Conservation (phyloP, 2,797 vertebrate species). For the Oceanodroma leucorhoa region DNA sequence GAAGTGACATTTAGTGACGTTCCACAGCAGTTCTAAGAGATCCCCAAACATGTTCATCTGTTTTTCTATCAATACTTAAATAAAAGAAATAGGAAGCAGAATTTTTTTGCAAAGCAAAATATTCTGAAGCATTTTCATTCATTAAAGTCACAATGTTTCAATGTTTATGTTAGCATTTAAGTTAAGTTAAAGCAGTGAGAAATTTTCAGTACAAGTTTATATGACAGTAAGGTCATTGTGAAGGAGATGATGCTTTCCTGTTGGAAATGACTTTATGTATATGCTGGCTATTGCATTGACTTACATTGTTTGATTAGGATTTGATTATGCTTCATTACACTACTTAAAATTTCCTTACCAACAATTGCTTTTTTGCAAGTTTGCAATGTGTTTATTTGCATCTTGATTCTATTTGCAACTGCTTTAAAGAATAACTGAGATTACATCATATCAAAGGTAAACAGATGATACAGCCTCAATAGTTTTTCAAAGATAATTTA, state of each 20-base stretch:
- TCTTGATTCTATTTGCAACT: background rate
- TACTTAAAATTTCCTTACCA: background rate
- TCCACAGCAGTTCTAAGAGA: background rate
- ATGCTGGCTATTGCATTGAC: background rate
- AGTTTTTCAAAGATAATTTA: background rate
- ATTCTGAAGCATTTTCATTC: background rate
- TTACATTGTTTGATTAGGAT: background rate
- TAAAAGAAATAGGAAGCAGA: background rate
- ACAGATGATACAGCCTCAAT: background rate
- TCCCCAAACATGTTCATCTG: background rate
- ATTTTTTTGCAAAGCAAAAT: background rate
- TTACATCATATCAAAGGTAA: background rate
- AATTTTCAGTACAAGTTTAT: background rate
- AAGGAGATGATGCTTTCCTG: background rate
- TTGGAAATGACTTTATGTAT: background rate
- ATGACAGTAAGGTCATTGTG: background rate
- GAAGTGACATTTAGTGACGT: background rate
- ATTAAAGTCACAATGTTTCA: background rate
- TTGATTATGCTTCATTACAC: conserved; percentile 8
- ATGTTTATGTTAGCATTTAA: background rate
- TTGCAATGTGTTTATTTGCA: background rate
- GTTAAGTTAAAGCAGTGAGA: background rate
- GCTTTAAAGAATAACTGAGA: background rate
- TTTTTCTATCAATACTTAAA: background rate
- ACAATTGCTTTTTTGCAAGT: background rate